These are phyloP conservation scores for rabbit (Oryctolagus cuniculus) DNA, from an alignment of 2,113 vertebrate species.

Conservation along the genomic window mOryCun1.1 NC_091438.1:41170001-41170500, in stretches of 20 bases:
- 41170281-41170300: neutral
- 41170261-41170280: neutral
- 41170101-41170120: neutral
- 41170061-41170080: too few relatives aligned
- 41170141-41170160: neutral
- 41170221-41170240: neutral
- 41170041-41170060: too few relatives aligned
- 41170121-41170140: neutral
- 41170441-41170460: too few relatives aligned
- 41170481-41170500: too few relatives aligned
- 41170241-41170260: neutral
- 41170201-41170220: neutral
- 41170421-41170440: too few relatives aligned
- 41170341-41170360: neutral
- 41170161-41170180: neutral
- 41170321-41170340: neutral
- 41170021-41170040: too few relatives aligned
- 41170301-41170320: neutral
- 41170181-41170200: neutral
- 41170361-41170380: neutral
- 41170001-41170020: too few relatives aligned
- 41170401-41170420: too few relatives aligned
- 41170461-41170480: too few relatives aligned
- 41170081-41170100: too few relatives aligned
- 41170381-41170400: neutral